Conservation (phyloP, 2,797 vertebrate species). For the Coranthus polyacanthus region DNA sequence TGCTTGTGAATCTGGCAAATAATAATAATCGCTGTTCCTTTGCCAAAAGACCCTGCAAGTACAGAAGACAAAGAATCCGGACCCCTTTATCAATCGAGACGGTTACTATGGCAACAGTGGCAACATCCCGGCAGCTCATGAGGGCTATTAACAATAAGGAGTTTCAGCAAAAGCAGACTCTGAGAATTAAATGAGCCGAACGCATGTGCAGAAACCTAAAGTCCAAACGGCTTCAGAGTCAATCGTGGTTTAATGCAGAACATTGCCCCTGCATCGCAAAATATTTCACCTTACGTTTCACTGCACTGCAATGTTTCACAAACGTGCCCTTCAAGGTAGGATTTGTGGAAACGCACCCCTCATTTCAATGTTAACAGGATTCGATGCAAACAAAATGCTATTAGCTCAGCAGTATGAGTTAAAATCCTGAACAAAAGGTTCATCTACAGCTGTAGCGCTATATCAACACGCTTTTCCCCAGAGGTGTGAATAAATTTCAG, state of each 20-base stretch:
- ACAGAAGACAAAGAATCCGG: slow-evolving; percentile 57
- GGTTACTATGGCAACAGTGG: slow-evolving; percentile 81
- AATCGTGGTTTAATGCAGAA: not conserved
- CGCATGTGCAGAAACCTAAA: not conserved
- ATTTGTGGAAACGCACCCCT: not conserved
- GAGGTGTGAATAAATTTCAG: slow-evolving; percentile 34
- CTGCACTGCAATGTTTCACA: slow-evolving; percentile 8
- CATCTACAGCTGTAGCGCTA: slow-evolving; percentile 10
- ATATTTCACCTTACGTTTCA: not conserved
- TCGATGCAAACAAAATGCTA: slow-evolving; percentile 6
- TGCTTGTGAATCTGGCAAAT: slow-evolving; percentile 25
- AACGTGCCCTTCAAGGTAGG: not conserved
- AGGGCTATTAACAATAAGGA: slow-evolving; percentile 44
- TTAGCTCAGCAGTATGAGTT: slow-evolving; percentile 17
- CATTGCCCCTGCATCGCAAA: slow-evolving; percentile 3
- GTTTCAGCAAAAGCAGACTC: slow-evolving; percentile 39
- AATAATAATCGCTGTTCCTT: slow-evolving; percentile 26
- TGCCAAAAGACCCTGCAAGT: slow-evolving; percentile 52
- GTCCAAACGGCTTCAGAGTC: slow-evolving; percentile 11
- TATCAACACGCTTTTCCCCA: slow-evolving; percentile 21
- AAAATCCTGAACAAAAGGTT: slow-evolving; percentile 37
- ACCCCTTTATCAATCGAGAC: slow-evolving; percentile 53
- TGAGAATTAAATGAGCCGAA: slow-evolving; percentile 27
- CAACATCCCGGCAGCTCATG: slow-evolving; percentile 66
- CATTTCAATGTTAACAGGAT: slow-evolving; percentile 16